These are phyloP conservation scores for Sarcophaga rosellei DNA, from an alignment of 2,888 invertebrate genomes.

Conservation along the genomic window DNA sequence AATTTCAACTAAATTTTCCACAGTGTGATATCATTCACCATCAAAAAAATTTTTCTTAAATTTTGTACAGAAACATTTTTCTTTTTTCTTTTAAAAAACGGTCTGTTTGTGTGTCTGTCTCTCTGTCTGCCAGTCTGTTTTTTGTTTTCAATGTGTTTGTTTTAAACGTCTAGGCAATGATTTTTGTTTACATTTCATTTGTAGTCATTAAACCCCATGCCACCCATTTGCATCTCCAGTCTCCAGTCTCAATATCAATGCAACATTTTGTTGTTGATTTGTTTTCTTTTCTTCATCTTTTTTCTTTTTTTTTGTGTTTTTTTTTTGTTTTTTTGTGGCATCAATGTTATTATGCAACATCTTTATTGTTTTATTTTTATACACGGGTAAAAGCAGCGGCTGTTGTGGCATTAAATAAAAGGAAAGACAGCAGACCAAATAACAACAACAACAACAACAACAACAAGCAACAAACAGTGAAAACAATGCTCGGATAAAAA, in stretches of 20 bases:
- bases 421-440: not conserved
- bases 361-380: not conserved
- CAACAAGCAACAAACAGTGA: not conserved
- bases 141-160: not conserved
- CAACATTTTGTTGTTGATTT: constrained; percentile 40
- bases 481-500: constrained; percentile 1
- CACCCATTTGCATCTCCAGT: constrained; percentile 29
- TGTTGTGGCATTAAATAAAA: not conserved
- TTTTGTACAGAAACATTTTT: no score
- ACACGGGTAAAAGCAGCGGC: not conserved
- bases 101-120: no score
- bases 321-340: constrained; percentile 5
- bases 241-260: not conserved
- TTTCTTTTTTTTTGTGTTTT: not conserved
- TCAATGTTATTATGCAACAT: not conserved
- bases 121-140: not conserved
- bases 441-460: not conserved
- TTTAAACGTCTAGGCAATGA: constrained; percentile 23
- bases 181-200: constrained; percentile 57
- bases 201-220: constrained; percentile 49
- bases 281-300: constrained; percentile 45
- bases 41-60: no score
- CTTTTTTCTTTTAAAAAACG: no score
- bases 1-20: no score
- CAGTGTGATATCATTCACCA: no score